These are phyloP conservation scores for Silurus lanzhouensis DNA, from an alignment of 2,797 vertebrate genomes.

Conservation along the genomic window DNA sequence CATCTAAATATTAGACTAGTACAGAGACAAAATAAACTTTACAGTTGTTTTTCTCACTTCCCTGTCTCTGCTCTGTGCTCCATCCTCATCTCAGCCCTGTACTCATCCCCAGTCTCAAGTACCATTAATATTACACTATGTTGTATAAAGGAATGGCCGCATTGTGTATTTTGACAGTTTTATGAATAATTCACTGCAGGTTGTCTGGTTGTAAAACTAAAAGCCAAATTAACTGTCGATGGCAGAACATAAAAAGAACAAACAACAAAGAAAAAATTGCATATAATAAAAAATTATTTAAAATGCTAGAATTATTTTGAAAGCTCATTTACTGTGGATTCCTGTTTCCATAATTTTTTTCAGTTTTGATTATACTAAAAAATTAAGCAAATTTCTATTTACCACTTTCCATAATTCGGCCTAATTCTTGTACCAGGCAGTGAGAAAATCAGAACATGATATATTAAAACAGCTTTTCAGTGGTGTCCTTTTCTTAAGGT, in stretches of 20 bases:
- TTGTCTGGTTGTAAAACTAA: neutral
- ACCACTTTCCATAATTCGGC: neutral
- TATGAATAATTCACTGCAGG: neutral
- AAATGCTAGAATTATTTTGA: neutral
- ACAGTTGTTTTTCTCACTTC: neutral
- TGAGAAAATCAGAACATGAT: neutral
- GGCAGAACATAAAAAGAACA: neutral
- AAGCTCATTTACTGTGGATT: neutral
- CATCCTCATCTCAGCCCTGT: neutral
- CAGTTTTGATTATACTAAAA: neutral
- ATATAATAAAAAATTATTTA: no score
- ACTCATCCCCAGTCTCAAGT: neutral
- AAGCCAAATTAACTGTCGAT: neutral
- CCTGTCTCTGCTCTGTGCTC: conserved; percentile 4
- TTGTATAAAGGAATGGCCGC: neutral
- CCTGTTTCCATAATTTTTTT: neutral
- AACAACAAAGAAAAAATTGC: neutral
- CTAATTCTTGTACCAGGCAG: neutral
- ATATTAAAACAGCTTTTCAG: neutral
- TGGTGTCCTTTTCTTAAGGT: neutral
- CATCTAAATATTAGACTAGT: neutral
- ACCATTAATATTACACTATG: conserved; percentile 1
- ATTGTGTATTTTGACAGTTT: neutral
- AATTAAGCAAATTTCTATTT: neutral
- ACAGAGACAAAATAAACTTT: neutral